Conservation (phyloP, 2,113 vertebrate species). For the Hoplias malabaricus region DNA sequence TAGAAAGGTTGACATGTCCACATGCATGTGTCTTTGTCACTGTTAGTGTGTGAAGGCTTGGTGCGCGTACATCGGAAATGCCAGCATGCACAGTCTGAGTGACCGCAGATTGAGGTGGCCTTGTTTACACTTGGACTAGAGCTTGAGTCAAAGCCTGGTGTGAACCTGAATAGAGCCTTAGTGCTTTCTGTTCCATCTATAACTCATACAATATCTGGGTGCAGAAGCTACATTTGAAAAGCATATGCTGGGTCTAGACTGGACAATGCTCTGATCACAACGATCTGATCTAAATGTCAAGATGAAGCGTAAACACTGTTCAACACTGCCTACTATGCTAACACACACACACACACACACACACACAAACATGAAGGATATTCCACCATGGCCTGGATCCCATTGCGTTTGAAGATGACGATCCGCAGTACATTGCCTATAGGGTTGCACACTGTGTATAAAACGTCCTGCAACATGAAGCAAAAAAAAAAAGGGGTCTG, state of each 20-base stretch:
- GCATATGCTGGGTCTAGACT: no score
- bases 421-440: slow-evolving; percentile 89
- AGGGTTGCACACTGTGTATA: slow-evolving; percentile 92
- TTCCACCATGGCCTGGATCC: slow-evolving; percentile 98
- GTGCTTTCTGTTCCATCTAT: no score
- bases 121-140: no score
- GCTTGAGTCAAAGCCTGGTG: no score
- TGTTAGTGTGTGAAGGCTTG: not conserved
- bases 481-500: not conserved
- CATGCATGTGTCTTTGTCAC: not conserved
- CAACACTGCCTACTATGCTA: no score
- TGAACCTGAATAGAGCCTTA: no score
- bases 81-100: not conserved
- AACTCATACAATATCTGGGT: no score
- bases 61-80: not conserved
- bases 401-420: slow-evolving; percentile 96
- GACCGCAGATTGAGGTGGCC: not conserved
- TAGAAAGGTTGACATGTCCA: not conserved
- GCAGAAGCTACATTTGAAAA: not conserved
- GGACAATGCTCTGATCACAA: no score
- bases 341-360: slow-evolving; percentile 15
- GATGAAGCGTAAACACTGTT: no score
- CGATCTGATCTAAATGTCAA: no score
- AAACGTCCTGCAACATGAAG: slow-evolving; percentile 79
- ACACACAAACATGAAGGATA: slow-evolving; percentile 80